These are phyloP conservation scores for Lacerta agilis DNA, from an alignment of 2,797 vertebrate species.

Conservation along the genomic window DNA sequence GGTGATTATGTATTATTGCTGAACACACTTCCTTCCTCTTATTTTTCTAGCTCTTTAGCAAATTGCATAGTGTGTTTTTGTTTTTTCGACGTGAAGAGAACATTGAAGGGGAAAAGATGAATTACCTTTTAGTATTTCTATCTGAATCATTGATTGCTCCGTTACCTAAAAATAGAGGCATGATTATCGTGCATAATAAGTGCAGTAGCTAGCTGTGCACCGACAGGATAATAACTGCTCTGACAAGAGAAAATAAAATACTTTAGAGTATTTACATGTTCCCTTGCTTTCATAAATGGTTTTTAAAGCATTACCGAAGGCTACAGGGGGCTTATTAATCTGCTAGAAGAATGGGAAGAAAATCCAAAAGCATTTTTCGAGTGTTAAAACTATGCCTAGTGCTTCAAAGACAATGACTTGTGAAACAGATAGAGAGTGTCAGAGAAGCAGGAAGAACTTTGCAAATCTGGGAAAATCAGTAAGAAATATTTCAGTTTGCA, in stretches of 20 bases:
- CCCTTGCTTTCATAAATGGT: slow-evolving; percentile 30
- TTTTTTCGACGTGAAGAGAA: not conserved
- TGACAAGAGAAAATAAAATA: slow-evolving; percentile 46
- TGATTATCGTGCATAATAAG: slow-evolving; percentile 39
- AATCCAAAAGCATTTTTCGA: slow-evolving; percentile 6
- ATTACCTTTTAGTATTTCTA: slow-evolving; percentile 33
- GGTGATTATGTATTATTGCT: not conserved
- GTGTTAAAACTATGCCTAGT: not conserved
- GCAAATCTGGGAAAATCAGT: not conserved
- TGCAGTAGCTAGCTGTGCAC: slow-evolving; percentile 6
- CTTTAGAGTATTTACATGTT: slow-evolving; percentile 28
- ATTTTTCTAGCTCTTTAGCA: not conserved
- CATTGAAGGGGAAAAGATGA: slow-evolving; percentile 8
- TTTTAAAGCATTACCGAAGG: slow-evolving; percentile 20
- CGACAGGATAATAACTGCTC: slow-evolving; percentile 32
- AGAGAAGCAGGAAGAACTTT: not conserved
- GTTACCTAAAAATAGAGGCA: slow-evolving; percentile 47
- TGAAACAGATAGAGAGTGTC: not conserved
- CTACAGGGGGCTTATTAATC: slow-evolving; percentile 30
- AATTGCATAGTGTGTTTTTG: not conserved
- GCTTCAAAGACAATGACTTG: slow-evolving; percentile 13
- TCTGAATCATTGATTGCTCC: slow-evolving; percentile 46
- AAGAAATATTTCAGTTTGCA: not conserved
- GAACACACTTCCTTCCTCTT: not conserved
- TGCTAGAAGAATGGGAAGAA: slow-evolving; percentile 1